Conservation (phyloP, 2,113 vertebrate genomes). For the Chionodraco myersi region DNA sequence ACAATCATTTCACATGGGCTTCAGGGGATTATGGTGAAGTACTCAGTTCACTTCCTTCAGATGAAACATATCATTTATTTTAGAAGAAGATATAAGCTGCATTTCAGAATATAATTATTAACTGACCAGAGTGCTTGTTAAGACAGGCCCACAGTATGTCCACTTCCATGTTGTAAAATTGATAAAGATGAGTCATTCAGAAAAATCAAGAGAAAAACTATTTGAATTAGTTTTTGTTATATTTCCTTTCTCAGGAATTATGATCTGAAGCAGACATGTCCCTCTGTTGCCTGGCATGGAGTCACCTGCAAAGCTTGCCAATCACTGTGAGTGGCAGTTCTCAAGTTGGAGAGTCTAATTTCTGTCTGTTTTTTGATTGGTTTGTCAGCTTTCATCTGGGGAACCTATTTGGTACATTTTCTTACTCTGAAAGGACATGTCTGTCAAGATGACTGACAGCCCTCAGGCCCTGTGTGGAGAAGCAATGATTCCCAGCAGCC, state of each 20-base stretch:
- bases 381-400: constrained; percentile 78
- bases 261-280: constrained; percentile 45
- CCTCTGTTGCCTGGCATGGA: constrained; percentile 38
- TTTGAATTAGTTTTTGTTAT: constrained; percentile 9
- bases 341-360: constrained; percentile 75
- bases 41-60: background rate
- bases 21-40: background rate
- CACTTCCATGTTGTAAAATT: background rate
- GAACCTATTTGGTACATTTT: constrained; percentile 71
- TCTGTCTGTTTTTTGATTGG: constrained; percentile 76
- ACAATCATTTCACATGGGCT: constrained; percentile 3
- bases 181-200: constrained; percentile 26
- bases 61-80: constrained; percentile 11
- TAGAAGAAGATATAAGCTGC: background rate
- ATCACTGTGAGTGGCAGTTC: constrained; percentile 76
- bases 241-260: constrained; percentile 39
- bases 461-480: constrained; percentile 64
- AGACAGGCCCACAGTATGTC: background rate
- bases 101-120: background rate
- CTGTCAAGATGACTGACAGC: constrained; percentile 81
- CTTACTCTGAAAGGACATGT: constrained; percentile 74
- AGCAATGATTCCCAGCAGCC: constrained; percentile 52
- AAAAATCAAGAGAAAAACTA: constrained; percentile 6
- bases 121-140: background rate
- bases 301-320: constrained; percentile 69